These are phyloP conservation scores for Brachystomella parvula DNA, from an alignment of 1,140 invertebrate genomes.

Conservation along the genomic window DNA sequence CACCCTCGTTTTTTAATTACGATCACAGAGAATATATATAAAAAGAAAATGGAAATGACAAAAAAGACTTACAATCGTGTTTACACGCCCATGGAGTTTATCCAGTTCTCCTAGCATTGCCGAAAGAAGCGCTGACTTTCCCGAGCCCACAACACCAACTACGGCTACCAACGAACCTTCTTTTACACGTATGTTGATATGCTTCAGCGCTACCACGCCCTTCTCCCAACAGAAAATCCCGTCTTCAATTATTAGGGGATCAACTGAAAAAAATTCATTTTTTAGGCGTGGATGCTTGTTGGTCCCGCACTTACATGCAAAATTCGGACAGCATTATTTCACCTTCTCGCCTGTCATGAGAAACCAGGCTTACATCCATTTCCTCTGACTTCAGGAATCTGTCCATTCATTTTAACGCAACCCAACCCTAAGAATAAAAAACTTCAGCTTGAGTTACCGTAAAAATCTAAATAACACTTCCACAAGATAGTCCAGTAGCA, in stretches of 20 bases:
- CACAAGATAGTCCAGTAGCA: no score
- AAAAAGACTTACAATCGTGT: constrained; percentile 40
- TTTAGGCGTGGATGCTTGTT: neutral
- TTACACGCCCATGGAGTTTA: constrained; percentile 43
- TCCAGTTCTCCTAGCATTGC: no score
- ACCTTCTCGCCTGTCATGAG: constrained; percentile 34
- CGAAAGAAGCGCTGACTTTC: no score
- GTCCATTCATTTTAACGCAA: constrained; percentile 42
- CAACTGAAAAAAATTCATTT: constrained; percentile 44
- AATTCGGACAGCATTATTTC: constrained; percentile 10
- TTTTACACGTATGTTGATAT: constrained; percentile 40
- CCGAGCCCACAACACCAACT: constrained; percentile 50
- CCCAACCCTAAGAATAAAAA: constrained; percentile 39
- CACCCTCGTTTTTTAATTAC: constrained; percentile 40
- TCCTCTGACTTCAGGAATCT: constrained; percentile 43
- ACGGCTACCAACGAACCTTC: no score
- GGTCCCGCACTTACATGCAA: neutral
- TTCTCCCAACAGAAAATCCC: constrained; percentile 64
- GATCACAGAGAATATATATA: constrained; percentile 15
- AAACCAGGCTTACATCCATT: constrained; percentile 38
- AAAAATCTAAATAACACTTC: no score
- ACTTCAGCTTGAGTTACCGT: no score
- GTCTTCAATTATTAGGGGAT: constrained; percentile 64
- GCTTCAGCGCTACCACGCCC: constrained; percentile 30
- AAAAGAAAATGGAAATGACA: constrained; percentile 2